phyloP scores from a whole-genome alignment of 1,140 invertebrate genomes.

The Bactericera cockerelli region DNA sequence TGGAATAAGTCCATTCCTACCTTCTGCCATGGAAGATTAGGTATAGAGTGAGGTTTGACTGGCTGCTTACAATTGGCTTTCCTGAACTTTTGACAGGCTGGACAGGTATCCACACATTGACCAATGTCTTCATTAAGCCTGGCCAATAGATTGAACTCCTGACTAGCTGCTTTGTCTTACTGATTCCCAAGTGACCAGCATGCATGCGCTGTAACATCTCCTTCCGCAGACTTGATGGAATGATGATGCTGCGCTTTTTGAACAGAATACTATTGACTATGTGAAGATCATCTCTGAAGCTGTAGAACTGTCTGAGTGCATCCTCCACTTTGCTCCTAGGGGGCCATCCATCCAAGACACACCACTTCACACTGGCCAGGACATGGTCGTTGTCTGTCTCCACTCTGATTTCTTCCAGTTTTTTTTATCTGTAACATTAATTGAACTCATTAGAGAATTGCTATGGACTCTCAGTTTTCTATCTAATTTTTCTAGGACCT shows the following conservation, averaged over 20 bases:
- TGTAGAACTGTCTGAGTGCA: slow-evolving; percentile 23
- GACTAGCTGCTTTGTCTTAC: slow-evolving; percentile 27
- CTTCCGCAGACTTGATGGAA: slow-evolving; percentile 26
- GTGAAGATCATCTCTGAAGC: slow-evolving; percentile 25
- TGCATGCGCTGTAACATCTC: slow-evolving; percentile 29
- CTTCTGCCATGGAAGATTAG: not conserved
- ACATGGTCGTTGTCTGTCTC: slow-evolving; percentile 22
- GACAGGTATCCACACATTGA: not conserved
- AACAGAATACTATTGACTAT: slow-evolving; percentile 27
- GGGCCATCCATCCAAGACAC: slow-evolving; percentile 20
- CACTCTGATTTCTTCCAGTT: slow-evolving; percentile 22
- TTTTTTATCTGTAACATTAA: slow-evolving; percentile 17
- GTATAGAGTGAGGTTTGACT: not conserved
- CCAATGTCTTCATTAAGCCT: slow-evolving; percentile 31
- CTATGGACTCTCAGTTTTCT: not conserved
- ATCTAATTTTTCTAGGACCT: slow-evolving; percentile 15
- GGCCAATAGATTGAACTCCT: slow-evolving; percentile 31
- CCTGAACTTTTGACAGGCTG: not conserved
- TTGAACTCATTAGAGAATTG: slow-evolving; percentile 17
- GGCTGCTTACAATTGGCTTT: not conserved
- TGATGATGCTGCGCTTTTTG: slow-evolving; percentile 26
- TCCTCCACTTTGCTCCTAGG: slow-evolving; percentile 21
- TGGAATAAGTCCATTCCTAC: not conserved
- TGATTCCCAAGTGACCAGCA: slow-evolving; percentile 31
- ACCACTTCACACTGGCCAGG: slow-evolving; percentile 16